A percentile compares a stretch with the other conserved stretches of the same genome.
These are phyloP conservation scores for Botia almorhae DNA, from an alignment of 2,797 vertebrate species.

Conservation along the genomic window DNA sequence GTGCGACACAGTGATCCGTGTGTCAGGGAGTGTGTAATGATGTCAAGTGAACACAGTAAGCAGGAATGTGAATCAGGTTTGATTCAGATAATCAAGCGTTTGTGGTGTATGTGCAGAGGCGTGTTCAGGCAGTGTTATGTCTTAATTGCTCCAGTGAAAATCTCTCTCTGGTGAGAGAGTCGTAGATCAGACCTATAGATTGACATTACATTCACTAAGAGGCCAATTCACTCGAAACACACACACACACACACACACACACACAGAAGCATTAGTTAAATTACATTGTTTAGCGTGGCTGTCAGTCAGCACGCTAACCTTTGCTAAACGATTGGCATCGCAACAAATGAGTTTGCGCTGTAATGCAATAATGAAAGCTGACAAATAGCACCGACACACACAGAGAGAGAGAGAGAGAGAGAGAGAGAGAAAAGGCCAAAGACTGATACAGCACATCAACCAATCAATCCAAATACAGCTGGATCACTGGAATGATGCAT, in stretches of 20 bases:
- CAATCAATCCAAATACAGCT: constrained; percentile 5
- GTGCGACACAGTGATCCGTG: too few species aligned
- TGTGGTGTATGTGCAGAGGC: not conserved
- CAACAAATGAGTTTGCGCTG: constrained; percentile 34
- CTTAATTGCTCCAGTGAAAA: not conserved
- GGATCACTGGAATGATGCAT: too few species aligned
- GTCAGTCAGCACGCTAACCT: constrained; percentile 40
- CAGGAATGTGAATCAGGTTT: too few species aligned
- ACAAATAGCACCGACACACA: constrained; percentile 5
- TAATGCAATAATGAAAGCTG: constrained; percentile 45
- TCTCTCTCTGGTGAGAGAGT: not conserved
- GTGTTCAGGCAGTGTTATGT: not conserved
- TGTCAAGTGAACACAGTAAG: too few species aligned
- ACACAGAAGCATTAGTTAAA: constrained; percentile 38
- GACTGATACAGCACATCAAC: constrained; percentile 29
- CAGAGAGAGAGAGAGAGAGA: too few species aligned
- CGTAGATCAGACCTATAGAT: constrained; percentile 36
- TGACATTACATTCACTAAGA: not conserved
- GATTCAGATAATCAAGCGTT: too few species aligned
- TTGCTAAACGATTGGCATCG: constrained; percentile 37
- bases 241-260: not conserved
- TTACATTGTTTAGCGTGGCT: constrained; percentile 36
- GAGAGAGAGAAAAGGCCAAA: not conserved
- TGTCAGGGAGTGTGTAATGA: too few species aligned
- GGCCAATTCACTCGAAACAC: constrained; percentile 21